Conservation (phyloP, 2,888 invertebrate species). For the Spisula subtruncata region DNA sequence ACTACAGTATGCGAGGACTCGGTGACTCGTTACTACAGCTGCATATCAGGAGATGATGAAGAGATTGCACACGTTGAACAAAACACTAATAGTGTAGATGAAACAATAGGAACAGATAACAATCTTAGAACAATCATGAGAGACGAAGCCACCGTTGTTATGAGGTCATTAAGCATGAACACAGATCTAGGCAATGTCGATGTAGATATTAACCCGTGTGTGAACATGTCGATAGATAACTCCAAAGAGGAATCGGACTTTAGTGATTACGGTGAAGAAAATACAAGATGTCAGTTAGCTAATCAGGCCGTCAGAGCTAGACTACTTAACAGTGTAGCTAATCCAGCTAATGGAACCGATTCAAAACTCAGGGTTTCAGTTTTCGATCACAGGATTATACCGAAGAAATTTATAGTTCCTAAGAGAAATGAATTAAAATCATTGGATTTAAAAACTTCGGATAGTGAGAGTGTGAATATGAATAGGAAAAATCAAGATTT, state of each 20-base stretch:
- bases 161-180: slow-evolving; percentile 48
- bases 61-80: slow-evolving; percentile 38
- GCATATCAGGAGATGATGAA: slow-evolving; percentile 26
- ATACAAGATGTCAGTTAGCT: slow-evolving; percentile 63
- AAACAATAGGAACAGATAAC: slow-evolving; percentile 40
- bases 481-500: slow-evolving; percentile 37
- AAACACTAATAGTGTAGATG: slow-evolving; percentile 30
- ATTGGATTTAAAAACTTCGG: slow-evolving; percentile 45
- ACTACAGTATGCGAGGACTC: slow-evolving; percentile 23
- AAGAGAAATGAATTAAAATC: slow-evolving; percentile 46
- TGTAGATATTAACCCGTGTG: slow-evolving; percentile 51
- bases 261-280: slow-evolving; percentile 66
- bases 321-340: slow-evolving; percentile 63
- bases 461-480: slow-evolving; percentile 44
- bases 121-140: slow-evolving; percentile 33
- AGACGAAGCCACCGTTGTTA: slow-evolving; percentile 20
- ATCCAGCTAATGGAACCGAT: slow-evolving; percentile 61
- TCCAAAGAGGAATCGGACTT: slow-evolving; percentile 68
- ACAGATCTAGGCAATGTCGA: slow-evolving; percentile 19
- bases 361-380: slow-evolving; percentile 71
- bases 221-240: slow-evolving; percentile 61
- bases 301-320: slow-evolving; percentile 68
- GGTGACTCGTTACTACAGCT: slow-evolving; percentile 40
- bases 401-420: slow-evolving; percentile 63
- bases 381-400: slow-evolving; percentile 72